Evolutionary conservation across 2,797 vertebrate genomes (phyloP).

Genomic region (Todus mexicanus): DNA sequence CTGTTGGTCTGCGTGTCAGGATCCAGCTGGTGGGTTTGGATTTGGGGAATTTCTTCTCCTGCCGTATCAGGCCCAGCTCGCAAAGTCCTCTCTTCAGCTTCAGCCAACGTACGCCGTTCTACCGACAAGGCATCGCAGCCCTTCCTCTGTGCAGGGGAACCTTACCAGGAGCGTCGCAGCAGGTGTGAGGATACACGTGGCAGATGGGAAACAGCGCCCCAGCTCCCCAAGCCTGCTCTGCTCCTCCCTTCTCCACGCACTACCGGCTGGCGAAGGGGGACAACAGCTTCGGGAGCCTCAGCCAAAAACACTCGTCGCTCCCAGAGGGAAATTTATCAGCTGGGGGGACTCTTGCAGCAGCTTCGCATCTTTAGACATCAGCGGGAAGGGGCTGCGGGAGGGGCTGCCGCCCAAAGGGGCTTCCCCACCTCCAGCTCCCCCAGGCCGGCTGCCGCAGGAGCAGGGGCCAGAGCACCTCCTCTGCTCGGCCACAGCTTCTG

Average conservation of each 20-base stretch:
- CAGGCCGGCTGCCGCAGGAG: neutral
- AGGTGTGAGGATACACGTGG: neutral
- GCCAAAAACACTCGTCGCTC: neutral
- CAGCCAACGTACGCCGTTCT: neutral
- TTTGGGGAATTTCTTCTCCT: neutral
- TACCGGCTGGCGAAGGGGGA: neutral
- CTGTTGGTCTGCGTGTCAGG: neutral
- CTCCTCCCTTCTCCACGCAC: neutral
- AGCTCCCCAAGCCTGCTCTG: neutral
- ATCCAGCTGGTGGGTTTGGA: neutral
- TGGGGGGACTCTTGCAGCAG: neutral
- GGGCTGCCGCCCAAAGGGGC: neutral
- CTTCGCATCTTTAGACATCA: neutral
- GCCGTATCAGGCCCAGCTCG: neutral
- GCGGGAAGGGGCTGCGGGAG: neutral
- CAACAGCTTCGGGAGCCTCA: neutral
- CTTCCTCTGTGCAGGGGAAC: too few relatives aligned
- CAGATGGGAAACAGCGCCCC: neutral
- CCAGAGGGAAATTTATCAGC: neutral
- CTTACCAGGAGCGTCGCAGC: neutral
- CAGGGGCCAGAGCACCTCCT: fast-evolving
- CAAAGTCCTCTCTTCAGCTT: neutral
- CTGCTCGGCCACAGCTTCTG: neutral
- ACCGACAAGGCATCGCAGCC: neutral
- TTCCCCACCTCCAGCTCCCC: neutral